Base-by-base conservation (phyloP, 2,888 invertebrate species). In the Drosophila dives region DNA sequence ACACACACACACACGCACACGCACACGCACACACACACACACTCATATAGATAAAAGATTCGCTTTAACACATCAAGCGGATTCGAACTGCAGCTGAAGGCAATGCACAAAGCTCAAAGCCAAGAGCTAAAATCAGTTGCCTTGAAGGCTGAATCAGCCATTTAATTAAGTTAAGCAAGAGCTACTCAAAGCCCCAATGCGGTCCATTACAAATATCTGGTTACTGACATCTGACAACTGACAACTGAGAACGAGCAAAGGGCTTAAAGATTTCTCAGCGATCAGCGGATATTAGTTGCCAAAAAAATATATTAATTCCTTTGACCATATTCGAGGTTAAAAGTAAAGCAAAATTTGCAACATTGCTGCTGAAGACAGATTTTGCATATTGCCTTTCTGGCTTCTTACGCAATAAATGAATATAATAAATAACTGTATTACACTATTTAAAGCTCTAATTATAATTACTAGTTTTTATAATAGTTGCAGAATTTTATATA, bases 21-120 rank as follows among this genome's bases (percentile, higher is more conserved):
- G 36, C 38, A 26, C 58, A 34, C n/a, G 33, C 49, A 20, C 49
- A 45, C 42, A 42, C 10, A 20, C 23, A 36, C 45, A 33, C 26
- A 40, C 42, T 49, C 34, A 20, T 48, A 40, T 36, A 45, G 65
- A 53, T 26, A 34, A 33, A 65, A 51, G 42, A 51, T 48, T 76
- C 58, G 64, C 54, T 64, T 77, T 80, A 77, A 77, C 59, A 62
- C 71, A 76, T 77, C 49, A 68, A 61, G 20, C 38, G 48, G 32
- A 2, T 38, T 38, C 45, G 3, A 20, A 23, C 17, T 23, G 45
- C 63, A 26, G 26, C 33, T 34, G 42, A 45, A 34, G 59, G 53
- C 65, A 49, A 56, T 42, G 17, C 4, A 50, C n/a, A 58, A 42
- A 34, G 55, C 50, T 63, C 23, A 42, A 61, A 49, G 66, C n/a